phyloP scores from a whole-genome alignment of 1,140 invertebrate species.

The Tyrophagus putrescentiae region DNA sequence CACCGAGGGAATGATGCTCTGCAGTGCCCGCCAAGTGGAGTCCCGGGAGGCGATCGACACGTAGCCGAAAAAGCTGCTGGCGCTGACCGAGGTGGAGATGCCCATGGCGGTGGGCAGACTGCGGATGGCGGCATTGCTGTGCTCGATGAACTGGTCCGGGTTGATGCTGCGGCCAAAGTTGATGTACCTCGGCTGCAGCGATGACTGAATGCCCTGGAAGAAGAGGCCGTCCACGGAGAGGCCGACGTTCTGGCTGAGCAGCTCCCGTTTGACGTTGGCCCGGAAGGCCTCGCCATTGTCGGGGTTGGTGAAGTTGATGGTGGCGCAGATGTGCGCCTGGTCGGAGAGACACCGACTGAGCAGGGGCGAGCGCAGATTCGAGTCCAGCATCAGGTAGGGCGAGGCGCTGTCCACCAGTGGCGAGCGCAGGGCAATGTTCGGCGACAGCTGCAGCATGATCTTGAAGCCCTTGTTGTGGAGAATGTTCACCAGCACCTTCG shows the following conservation, averaged over 20 bases:
- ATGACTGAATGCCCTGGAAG: slow-evolving; percentile 62
- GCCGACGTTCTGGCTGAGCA: background rate
- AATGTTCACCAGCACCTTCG: slow-evolving; percentile 56
- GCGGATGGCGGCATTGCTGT: slow-evolving; percentile 33
- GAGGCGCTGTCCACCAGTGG: slow-evolving; percentile 22
- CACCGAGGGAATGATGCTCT: slow-evolving; percentile 64
- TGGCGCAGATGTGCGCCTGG: background rate
- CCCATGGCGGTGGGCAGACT: slow-evolving; percentile 28
- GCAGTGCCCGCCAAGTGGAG: slow-evolving; percentile 66
- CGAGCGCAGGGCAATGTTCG: slow-evolving; percentile 36
- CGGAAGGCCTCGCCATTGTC: slow-evolving; percentile 1
- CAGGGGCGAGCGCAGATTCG: slow-evolving; percentile 23
- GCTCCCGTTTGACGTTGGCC: background rate
- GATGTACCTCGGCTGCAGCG: slow-evolving; percentile 71
- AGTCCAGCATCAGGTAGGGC: slow-evolving; percentile 23
- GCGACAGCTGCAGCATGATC: slow-evolving; percentile 64
- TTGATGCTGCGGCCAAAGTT: slow-evolving; percentile 50
- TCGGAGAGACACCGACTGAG: slow-evolving; percentile 25
- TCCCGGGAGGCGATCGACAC: slow-evolving; percentile 67
- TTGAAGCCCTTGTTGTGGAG: slow-evolving; percentile 64
- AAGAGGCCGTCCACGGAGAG: slow-evolving; percentile 5
- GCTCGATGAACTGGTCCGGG: slow-evolving; percentile 60
- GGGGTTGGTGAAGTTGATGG: slow-evolving; percentile 11
- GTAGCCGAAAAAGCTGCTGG: slow-evolving; percentile 43
- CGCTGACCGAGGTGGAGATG: slow-evolving; percentile 10